Percentiles rank a stretch among this genome's conserved stretches.
These are phyloP conservation scores for Hirtodrosophila alboralis DNA, from an alignment of 2,888 invertebrate species.

Conservation along the genomic window DNA sequence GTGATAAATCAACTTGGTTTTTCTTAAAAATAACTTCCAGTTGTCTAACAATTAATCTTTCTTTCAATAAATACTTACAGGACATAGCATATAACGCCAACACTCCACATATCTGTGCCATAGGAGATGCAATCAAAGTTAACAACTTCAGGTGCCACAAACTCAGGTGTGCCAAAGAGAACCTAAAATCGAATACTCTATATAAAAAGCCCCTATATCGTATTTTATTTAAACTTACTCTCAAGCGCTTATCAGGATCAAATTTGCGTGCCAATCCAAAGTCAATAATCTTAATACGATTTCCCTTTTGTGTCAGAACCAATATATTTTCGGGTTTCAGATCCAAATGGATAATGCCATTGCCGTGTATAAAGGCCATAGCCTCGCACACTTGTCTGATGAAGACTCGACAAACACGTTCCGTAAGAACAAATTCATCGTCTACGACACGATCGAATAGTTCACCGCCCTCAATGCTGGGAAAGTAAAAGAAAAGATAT, in stretches of 20 bases:
- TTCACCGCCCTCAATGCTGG: slow-evolving; percentile 98
- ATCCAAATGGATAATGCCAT: slow-evolving; percentile 97
- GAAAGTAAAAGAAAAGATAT: too few relatives aligned
- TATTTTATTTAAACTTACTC: slow-evolving; percentile 83
- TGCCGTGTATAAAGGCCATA: slow-evolving; percentile 97
- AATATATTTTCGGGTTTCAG: slow-evolving; percentile 99
- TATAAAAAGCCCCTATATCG: background rate
- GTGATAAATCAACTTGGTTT: too few relatives aligned
- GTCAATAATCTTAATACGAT: slow-evolving; percentile 99
- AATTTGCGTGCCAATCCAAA: slow-evolving; percentile 97
- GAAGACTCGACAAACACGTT: slow-evolving; percentile 97
- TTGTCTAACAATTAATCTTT: too few relatives aligned
- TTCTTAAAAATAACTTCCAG: too few relatives aligned
- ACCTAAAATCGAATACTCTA: slow-evolving; percentile 85
- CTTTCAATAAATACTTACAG: slow-evolving; percentile 90
- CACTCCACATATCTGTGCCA: slow-evolving; percentile 99
- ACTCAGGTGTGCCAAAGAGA: slow-evolving; percentile 98
- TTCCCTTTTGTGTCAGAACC: slow-evolving; percentile 97
- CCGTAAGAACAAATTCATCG: slow-evolving; percentile 98
- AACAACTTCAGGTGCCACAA: slow-evolving; percentile 99
- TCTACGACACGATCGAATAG: slow-evolving; percentile 99
- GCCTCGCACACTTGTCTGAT: slow-evolving; percentile 99
- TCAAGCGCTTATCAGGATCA: slow-evolving; percentile 95
- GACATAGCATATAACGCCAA: slow-evolving; percentile 99
- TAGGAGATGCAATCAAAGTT: slow-evolving; percentile 98